Evolutionary conservation across 1,140 invertebrate species (phyloP), one percentile per base, ranked within the genome.

Genomic region (Euschistus heros): DNA sequence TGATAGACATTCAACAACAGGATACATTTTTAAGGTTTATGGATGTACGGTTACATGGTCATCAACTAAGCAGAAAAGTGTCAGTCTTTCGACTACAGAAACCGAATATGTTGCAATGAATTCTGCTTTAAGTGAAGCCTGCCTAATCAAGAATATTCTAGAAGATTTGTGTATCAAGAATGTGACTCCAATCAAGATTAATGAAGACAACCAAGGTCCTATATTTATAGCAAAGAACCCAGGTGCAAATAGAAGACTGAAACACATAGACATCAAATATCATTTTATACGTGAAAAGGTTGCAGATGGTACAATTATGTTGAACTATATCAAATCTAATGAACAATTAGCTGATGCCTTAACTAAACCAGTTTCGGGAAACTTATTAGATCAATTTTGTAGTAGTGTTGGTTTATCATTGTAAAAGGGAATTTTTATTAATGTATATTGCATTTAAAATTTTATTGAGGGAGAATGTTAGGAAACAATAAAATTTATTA

Each of bases 61-160:
- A 7, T 67, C 30, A 17, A 52, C 65, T 20, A 72, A 69, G 50
- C 72, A 73, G 65, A 30, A 14, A 13, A 64, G 54, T 14, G 66
- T 68, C 17, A 66, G 70, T 24, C 14, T 71, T 6, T 71, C 69
- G 6, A 68, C 65, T 17, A 68, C 63, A n/a, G 72, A 73, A 61
- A 60, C 72, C 2, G 70, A 73, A 24, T 71, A 69, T 50, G 50
- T 73, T 10, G 69, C 70, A 24, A 27, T 64, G 37, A 54, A 46
- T 44, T 22, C 64, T 27, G 71, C 61, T n/a, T 47, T 65, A 7
- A 42, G 60, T 61, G 64, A 64, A 62, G 26, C 26, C 18, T 27
- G 5, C 6, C 26, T 18, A 17, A 37, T 62, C 8, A 18, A 24
- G 6, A 37, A 62, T 18, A 20, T 62, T 22, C 27, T 62, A 27